Evolutionary conservation across 2,797 vertebrate species (phyloP), one percentile per base, ranked within the genome.

Genomic region (Graptemys geographica): DNA sequence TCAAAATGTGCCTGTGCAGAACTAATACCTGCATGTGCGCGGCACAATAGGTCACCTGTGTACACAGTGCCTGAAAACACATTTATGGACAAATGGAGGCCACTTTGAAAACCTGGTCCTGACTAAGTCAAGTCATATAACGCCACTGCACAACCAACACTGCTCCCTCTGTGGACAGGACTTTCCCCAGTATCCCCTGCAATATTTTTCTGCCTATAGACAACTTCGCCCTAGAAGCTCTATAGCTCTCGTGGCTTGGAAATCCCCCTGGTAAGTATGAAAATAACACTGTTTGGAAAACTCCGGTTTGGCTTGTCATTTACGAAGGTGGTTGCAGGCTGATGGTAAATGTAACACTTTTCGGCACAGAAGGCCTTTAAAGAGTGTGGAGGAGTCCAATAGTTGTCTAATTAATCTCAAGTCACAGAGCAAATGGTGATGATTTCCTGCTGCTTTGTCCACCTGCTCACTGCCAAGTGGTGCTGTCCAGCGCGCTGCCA

Each of bases 371-470:
- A 91, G 90, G 88, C 83, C 95, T 97, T 96, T 95, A 94, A 93
- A 85, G 87, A 92, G 53, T 2, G 27, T 74, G 55, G 79, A 90
- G 95, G 88, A 96, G 96, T 98, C 96, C 96, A 96, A 93, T 94
- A 96, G 95, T 96, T 97, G 96, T 97, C 96, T 97, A 97, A 97
- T 97, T 97, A 97, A 94, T 96, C 97, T 97, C 98, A 98, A 96
- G 93, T 16, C 0, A 1, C 13, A 74, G 95, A 97, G 91, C 93
- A 94, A 95, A 90, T 91, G 96, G 96, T 55, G 92, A 93, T 15
- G 31, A 96, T 83, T 96, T 97, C 98, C 98, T 41, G 96, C 98
- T 97, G 98, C 92, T 93, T 94, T 53, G 56, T 91, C 93, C 97
- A 96, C 97, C 96, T 98, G 97, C 92, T 96, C 0, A 0, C 93